Evolutionary conservation across 2,888 invertebrate genomes (phyloP), one percentile per base, ranked within the genome.

Genomic region (Volucella zonaria): DNA sequence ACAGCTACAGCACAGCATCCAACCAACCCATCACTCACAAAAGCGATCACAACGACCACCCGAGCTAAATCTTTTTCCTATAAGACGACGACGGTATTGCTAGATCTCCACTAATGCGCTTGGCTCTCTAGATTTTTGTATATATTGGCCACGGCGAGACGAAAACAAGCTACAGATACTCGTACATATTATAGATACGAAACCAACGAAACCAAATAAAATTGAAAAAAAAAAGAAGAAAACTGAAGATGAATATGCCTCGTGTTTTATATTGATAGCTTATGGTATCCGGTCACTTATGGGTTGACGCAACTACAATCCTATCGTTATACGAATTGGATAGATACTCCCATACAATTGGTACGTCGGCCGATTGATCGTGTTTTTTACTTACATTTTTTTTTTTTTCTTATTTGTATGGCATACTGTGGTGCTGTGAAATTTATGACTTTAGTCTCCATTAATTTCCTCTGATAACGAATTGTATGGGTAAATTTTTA

Each of bases 221-320:
- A 42, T 10, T 1, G 6, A 18, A 31, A 70, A 43, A 47, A 54
- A 75, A 23, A 59, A 54, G 51, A 18, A 45, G 52, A 73, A 59
- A 45, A 47, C 42, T 67, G 47, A 80, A 85, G 73, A 85, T 85
- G 85, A 85, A 85, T 85, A 85, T 80, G 85, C 85, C 85, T 85
- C 80, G 85, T 85, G 85, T 80, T 85, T 85, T 70, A 80, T 85
- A 85, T 81, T 85, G 85, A 85, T 85, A 73, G 85, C 81, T 85
- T 85, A 85, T 85, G 85, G 85, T 85, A 85, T 85, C 85, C 85
- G 85, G 85, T 85, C 85, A 85, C 81, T 85, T 85, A 81, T 85
- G 85, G 81, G 68, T 85, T 85, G 85, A 85, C 85, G 85, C 81
- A 85, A 77, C 85, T 67, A 80, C 83, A 75, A 79, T 71, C n/a